Conservation (phyloP, 2,113 vertebrate genomes). For the Patagioenas fasciata region DNA sequence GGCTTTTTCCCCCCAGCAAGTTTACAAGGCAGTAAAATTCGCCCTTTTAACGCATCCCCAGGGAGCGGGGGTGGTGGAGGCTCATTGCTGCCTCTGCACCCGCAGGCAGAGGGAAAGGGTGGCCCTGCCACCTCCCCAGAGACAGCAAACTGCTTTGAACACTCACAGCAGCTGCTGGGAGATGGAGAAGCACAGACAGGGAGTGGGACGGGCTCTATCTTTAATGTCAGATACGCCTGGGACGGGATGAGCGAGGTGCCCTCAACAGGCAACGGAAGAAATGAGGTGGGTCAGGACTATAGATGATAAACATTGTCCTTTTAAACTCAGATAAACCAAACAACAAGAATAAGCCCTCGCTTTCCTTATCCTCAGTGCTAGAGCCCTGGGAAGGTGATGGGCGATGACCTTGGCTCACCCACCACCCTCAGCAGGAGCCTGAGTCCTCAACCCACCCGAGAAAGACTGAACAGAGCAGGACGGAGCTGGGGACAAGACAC, state of each 20-base stretch:
- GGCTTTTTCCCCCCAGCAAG: not conserved
- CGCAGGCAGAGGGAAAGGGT: not conserved
- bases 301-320: fast-evolving
- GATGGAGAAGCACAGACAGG: not conserved
- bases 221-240: fast-evolving
- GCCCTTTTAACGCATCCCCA: not conserved
- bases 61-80: not conserved
- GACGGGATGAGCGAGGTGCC: fast-evolving
- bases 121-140: not conserved
- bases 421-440: fast-evolving
- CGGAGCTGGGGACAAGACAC: fast-evolving
- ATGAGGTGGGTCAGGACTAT: fast-evolving
- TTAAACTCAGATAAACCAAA: not conserved
- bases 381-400: not conserved
- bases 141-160: not conserved
- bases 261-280: not conserved
- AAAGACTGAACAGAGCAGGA: not conserved
- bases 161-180: not conserved
- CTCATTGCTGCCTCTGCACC: fast-evolving
- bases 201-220: not conserved
- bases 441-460: not conserved
- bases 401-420: fast-evolving
- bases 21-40: not conserved
- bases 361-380: not conserved
- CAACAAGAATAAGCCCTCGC: fast-evolving